Conservation (phyloP, 1,140 invertebrate genomes). For the Oryctes rhinoceros region DNA sequence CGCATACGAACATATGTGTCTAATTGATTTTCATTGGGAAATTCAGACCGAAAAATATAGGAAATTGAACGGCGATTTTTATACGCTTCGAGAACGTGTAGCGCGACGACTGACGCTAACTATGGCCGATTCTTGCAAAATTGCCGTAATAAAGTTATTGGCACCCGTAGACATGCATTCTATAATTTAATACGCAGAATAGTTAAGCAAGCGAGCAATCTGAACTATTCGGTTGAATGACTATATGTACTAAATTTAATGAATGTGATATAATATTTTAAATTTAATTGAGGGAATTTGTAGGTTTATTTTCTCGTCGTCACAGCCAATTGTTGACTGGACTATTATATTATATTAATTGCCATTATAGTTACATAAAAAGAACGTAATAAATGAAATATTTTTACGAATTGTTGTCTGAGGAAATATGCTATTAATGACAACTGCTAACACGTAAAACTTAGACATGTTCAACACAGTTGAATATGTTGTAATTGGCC, state of each 20-base stretch:
- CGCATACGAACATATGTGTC: background rate
- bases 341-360: too few species aligned
- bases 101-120: background rate
- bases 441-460: too few species aligned
- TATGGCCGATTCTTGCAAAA: conserved; percentile 17
- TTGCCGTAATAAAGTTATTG: background rate
- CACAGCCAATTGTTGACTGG: too few species aligned
- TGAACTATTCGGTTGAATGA: conserved; percentile 4
- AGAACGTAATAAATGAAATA: too few species aligned
- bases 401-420: too few species aligned
- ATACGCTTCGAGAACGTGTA: background rate
- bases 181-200: conserved; percentile 24
- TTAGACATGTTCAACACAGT: too few species aligned
- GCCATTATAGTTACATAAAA: too few species aligned
- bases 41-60: background rate
- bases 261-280: conserved; percentile 4
- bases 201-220: background rate
- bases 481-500: too few species aligned
- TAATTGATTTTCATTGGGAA: conserved; percentile 11
- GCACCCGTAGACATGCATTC: conserved; percentile 8
- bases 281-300: background rate
- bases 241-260: conserved; percentile 7
- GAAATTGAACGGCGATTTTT: background rate
- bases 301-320: too few species aligned
- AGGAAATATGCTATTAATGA: too few species aligned